These are phyloP conservation scores for Rhombomys opimus DNA, from an alignment of 2,113 vertebrate species.

Conservation along the genomic window DNA sequence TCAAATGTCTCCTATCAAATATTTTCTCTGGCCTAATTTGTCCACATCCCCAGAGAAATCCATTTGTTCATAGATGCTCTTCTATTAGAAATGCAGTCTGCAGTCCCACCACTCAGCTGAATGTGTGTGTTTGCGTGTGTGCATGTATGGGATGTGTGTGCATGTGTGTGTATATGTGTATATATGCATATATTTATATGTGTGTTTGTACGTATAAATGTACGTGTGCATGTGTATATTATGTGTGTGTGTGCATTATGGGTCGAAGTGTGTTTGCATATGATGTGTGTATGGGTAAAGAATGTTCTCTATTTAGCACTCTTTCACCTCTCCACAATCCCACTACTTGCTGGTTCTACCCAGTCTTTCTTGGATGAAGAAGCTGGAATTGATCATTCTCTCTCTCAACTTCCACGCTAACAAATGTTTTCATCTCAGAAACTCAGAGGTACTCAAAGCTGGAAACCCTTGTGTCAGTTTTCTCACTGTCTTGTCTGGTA, in stretches of 20 bases:
- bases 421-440: background rate
- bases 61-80: background rate
- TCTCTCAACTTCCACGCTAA: background rate
- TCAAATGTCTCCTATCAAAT: background rate
- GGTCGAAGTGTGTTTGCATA: background rate
- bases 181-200: background rate
- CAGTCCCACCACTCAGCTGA: background rate
- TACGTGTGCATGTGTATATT: background rate
- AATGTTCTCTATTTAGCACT: background rate
- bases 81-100: constrained; percentile 34
- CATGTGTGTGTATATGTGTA: background rate
- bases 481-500: background rate
- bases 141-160: background rate
- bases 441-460: background rate
- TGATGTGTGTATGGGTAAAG: background rate
- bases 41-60: constrained; percentile 1
- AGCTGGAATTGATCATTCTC: background rate
- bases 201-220: background rate
- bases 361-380: background rate
- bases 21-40: background rate
- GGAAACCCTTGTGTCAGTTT: background rate
- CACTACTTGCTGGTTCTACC: background rate
- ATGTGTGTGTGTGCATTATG: background rate
- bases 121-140: background rate
- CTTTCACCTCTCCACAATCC: background rate